Base-by-base conservation (phyloP, 2,797 vertebrate species). In the Otolemur crassicaudatus region DNA sequence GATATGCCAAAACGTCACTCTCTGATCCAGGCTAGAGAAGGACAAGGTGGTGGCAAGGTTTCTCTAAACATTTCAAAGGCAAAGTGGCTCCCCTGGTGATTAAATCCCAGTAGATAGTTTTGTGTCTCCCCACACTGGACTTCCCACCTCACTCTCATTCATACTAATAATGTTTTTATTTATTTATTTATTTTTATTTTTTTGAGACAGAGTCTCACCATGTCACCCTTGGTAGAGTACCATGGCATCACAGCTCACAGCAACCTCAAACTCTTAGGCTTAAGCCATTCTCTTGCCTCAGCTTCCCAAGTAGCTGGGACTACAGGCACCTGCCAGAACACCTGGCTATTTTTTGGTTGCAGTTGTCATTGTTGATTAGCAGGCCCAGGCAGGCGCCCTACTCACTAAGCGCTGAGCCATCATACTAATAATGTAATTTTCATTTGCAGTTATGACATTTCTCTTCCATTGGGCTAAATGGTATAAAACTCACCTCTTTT, bases 21-120 rank as follows among this genome's bases (percentile, higher is more conserved):
- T 65, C 16, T n/a, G 43, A 76, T 2, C 31, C 49, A 92, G 8
- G 11, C 27, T 70, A 60, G 9, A 31, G 29, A 86, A 94, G 23
- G 31, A 81, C 72, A 29, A 4, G 5, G 12, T 5, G 2, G 1
- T 34, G 0, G 0, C 27, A 31, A 65, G 8, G 2, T 56, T 61
- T 56, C 73, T 91, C 22, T 49, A 53, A 72, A 34, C 25, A 83
- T n/a, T 53, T 91, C 56, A 87, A 77, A 89, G 37, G 46, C 43
- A 82, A 69, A 58, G 3, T 40, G 70, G 63, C 4, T 90, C 19
- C 29, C 53, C 25, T 75, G 17, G 56, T 31, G 65, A 67, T 31
- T 67, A 25, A 91, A 43, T 60, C 63, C 37, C 4, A 27, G 9
- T 34, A 8, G 20, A 40, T 23, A 40, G n/a, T 37, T 95, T 80